These are phyloP conservation scores for Pseudorasbora parva DNA, from an alignment of 2,113 vertebrate genomes.

Conservation along the genomic window DNA sequence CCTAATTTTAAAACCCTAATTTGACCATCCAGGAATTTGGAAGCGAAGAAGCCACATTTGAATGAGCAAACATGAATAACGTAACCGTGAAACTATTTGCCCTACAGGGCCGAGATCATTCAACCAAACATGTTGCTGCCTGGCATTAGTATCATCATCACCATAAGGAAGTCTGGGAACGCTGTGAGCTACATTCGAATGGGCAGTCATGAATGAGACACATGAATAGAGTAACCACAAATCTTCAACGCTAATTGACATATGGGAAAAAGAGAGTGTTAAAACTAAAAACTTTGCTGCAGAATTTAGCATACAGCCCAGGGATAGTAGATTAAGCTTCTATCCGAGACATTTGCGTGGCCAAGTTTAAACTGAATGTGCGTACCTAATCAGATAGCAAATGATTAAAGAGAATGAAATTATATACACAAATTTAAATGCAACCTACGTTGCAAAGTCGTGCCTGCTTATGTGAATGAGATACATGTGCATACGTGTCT, in stretches of 20 bases:
- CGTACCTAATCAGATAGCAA: not conserved
- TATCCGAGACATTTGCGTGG: not conserved
- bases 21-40: not conserved
- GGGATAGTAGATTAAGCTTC: not conserved
- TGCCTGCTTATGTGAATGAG: not conserved
- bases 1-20: too few species aligned
- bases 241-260: not conserved
- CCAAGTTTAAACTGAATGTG: not conserved
- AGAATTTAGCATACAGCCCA: not conserved
- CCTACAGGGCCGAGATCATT: not conserved
- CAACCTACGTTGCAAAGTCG: not conserved
- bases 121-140: not conserved
- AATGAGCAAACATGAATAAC: not conserved
- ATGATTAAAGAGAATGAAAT: not conserved
- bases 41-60: not conserved
- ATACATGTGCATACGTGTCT: not conserved
- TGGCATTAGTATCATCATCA: conserved; percentile 1
- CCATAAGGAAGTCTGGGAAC: not conserved
- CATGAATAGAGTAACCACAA: not conserved
- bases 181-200: not conserved
- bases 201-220: not conserved
- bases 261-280: not conserved
- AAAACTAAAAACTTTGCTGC: not conserved
- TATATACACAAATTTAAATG: not conserved
- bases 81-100: not conserved